A percentile compares a stretch with the other conserved stretches of the same genome.
phyloP scores from a whole-genome alignment of 2,113 vertebrate species.

The Oxyruncus cristatus region DNA sequence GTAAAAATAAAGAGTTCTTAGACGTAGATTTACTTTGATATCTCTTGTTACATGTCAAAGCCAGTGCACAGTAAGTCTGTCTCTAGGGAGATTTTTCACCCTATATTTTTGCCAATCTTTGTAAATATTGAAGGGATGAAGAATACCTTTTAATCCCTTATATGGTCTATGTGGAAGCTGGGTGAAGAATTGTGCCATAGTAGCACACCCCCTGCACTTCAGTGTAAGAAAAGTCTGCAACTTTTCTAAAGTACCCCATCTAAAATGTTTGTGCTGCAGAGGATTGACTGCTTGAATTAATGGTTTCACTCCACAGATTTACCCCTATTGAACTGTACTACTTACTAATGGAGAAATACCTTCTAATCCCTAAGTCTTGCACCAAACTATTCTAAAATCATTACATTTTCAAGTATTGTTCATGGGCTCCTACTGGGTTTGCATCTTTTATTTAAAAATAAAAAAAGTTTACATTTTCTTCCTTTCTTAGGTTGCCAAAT shows the following conservation, averaged over 20 bases:
- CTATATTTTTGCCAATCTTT: not conserved
- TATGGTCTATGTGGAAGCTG: not conserved
- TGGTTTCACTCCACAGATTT: not conserved
- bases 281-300: not conserved
- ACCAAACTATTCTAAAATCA: not conserved
- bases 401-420: not conserved
- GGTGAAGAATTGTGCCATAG: not conserved
- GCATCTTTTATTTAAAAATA: not conserved
- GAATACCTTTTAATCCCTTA: not conserved
- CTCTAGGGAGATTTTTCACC: not conserved
- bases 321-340: not conserved
- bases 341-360: not conserved
- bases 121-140: not conserved
- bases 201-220: not conserved
- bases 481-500: not conserved
- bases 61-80: not conserved
- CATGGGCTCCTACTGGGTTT: not conserved
- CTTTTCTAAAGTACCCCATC: not conserved
- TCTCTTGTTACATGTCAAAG: not conserved
- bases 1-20: not conserved
- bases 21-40: not conserved
- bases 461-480: not conserved
- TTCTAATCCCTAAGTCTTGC: not conserved
- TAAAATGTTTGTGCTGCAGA: not conserved
- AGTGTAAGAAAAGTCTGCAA: not conserved